These are phyloP conservation scores for Momotus momota DNA, from an alignment of 2,797 vertebrate genomes.

Conservation along the genomic window DNA sequence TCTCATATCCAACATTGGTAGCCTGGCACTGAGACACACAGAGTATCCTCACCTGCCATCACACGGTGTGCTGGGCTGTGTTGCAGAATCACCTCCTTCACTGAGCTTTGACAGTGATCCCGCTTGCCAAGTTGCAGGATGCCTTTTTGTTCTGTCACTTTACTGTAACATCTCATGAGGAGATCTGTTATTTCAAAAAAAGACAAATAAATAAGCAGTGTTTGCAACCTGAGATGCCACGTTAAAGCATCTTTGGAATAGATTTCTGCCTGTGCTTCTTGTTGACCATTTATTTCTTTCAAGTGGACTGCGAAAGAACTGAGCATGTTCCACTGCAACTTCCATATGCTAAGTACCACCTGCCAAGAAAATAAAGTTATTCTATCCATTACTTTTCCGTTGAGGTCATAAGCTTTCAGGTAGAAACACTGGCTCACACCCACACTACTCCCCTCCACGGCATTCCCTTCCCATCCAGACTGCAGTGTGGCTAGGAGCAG, in stretches of 20 bases:
- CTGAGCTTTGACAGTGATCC: background rate
- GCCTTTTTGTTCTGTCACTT: conserved; percentile 19
- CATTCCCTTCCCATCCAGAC: background rate
- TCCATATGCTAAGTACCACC: conserved; percentile 7
- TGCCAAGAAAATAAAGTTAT: conserved; percentile 25
- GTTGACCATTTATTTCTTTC: conserved; percentile 35
- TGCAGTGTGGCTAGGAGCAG: conserved; percentile 3
- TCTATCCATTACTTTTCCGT: conserved; percentile 12
- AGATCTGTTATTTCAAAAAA: background rate
- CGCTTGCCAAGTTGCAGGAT: background rate
- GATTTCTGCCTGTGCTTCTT: conserved; percentile 36
- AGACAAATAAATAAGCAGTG: background rate
- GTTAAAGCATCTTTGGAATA: background rate
- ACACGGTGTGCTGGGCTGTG: background rate
- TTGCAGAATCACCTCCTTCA: background rate
- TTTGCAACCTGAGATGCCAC: conserved; percentile 5
- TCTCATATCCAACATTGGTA: background rate
- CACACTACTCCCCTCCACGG: background rate
- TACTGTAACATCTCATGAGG: background rate
- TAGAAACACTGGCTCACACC: background rate
- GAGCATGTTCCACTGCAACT: background rate
- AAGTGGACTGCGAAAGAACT: background rate
- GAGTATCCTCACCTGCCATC: background rate
- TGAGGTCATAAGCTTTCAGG: background rate
- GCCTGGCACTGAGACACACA: background rate